A percentile compares a stretch with the other conserved stretches of the same genome.
Evolutionary conservation across 2,113 vertebrate species (phyloP).

Genomic region (Heteronetta atricapilla): DNA sequence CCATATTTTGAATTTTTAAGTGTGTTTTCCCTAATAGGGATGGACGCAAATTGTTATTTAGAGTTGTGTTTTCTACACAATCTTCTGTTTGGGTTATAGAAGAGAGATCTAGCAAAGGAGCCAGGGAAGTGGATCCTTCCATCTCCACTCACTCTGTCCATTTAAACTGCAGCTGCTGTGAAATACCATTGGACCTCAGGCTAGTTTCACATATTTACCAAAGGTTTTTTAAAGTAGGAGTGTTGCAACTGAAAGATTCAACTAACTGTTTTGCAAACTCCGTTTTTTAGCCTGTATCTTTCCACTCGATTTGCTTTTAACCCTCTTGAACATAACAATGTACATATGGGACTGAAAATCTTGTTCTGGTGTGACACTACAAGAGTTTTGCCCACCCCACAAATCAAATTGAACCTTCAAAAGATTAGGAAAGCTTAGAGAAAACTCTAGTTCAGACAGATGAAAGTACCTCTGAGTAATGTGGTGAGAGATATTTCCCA

Average conservation of each 20-base stretch:
- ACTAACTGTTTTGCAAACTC: not conserved
- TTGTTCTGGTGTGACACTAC: not conserved
- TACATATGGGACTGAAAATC: not conserved
- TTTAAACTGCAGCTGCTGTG: not conserved
- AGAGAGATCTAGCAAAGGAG: not conserved
- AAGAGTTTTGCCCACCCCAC: not conserved
- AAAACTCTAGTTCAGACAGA: not conserved
- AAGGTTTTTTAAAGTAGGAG: not conserved
- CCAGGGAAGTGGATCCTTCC: not conserved
- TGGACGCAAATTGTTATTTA: not conserved
- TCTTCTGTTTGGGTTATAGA: not conserved
- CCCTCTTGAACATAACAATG: not conserved
- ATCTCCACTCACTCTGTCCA: not conserved
- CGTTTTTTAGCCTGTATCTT: not conserved
- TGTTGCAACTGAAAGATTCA: not conserved
- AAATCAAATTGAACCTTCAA: not conserved
- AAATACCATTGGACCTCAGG: not conserved
- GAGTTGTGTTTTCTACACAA: not conserved
- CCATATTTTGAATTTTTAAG: not conserved
- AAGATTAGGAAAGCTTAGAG: not conserved
- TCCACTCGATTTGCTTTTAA: not conserved
- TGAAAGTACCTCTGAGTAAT: conserved; percentile 83
- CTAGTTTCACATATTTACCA: not conserved
- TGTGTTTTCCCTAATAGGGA: not conserved
- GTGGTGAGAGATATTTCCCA: conserved; percentile 77